Base-by-base conservation (phyloP, 2,888 invertebrate genomes). In the Nowickia ferox region DNA sequence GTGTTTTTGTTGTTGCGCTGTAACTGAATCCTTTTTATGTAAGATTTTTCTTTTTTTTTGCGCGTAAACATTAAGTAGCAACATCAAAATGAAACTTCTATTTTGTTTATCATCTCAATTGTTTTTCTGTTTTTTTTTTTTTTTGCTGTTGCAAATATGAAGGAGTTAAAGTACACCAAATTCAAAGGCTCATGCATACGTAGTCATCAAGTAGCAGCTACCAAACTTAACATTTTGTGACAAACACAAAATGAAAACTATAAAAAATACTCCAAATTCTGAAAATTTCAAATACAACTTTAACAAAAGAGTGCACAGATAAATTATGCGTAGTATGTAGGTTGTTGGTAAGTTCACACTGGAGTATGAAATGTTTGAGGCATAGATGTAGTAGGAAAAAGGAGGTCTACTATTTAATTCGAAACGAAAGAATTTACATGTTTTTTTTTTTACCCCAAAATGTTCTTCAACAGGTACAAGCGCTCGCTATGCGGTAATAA, bases 301-400 rank as follows among this genome's bases (percentile, higher is more conserved):
- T 30, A 59, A 13, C 30, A 77, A 68, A 80, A 40, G 40, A 77
- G 48, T 48, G n/a, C n/a, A n/a, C n/a, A 78, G 44, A 51, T 40
- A 59, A 78, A 83, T 65, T 76, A 83, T 83, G 83, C 81, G 81
- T 81, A 75, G 51, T 48, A n/a, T n/a, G n/a, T n/a, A 48, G 22
- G 30, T 46, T 48, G 10, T 10, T 2, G 10, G 30, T 6, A 38
- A 4, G 57, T 76, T 76, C 38, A 66, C 76, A 57, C 74, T 57
- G 13, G n/a, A 15, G 22, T 19, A 22, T 55, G 0, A 4, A 44
- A 44, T 44, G 0, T 63, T 63, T 19, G 13, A 63, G 22, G 19
- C 10, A 13, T 13, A 53, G 9, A 19, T 19, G 9, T 19, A 9
- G 17, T 9, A 19, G 10, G 1, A 10, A 8, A 10, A 2, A 30